These are phyloP conservation scores for Psittacus erithacus DNA, from an alignment of 2,113 vertebrate genomes.

Conservation along the genomic window DNA sequence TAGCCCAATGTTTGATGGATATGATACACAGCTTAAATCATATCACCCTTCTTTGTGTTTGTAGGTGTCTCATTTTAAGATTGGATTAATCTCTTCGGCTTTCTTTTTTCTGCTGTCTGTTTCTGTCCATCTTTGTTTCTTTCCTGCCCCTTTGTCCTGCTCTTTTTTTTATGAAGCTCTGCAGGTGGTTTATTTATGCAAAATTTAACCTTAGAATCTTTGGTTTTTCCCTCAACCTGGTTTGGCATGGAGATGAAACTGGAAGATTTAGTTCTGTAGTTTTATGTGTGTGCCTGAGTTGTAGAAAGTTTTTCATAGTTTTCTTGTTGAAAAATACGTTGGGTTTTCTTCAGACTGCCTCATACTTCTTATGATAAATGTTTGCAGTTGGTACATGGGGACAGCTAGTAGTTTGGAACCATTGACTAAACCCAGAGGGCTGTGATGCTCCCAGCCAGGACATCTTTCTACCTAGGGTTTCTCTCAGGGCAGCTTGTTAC, in stretches of 20 bases:
- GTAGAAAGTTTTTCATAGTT: constrained; percentile 76
- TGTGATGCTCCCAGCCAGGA: constrained; percentile 71
- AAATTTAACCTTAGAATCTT: constrained; percentile 74
- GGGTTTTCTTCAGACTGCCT: constrained; percentile 76
- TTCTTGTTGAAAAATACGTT: constrained; percentile 44
- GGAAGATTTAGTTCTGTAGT: constrained; percentile 78
- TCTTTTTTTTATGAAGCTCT: not conserved
- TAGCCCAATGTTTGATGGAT: not conserved
- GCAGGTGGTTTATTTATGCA: not conserved
- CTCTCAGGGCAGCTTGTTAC: constrained; percentile 65
- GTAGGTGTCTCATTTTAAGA: not conserved
- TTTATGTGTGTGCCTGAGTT: constrained; percentile 69
- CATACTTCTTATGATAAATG: constrained; percentile 70
- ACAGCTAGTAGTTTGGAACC: constrained; percentile 72
- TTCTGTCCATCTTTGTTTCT: not conserved
- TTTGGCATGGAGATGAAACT: constrained; percentile 74
- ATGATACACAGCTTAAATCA: not conserved
- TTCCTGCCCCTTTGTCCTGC: not conserved
- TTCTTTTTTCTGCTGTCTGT: not conserved
- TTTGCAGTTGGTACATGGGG: constrained; percentile 71
- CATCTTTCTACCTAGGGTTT: constrained; percentile 70
- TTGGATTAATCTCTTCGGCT: not conserved
- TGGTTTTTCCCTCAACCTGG: constrained; percentile 69
- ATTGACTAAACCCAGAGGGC: constrained; percentile 56
- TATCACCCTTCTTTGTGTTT: not conserved